Evolutionary conservation across 2,888 invertebrate species (phyloP), one percentile per base, ranked within the genome.

Genomic region (Clunio marinus): DNA sequence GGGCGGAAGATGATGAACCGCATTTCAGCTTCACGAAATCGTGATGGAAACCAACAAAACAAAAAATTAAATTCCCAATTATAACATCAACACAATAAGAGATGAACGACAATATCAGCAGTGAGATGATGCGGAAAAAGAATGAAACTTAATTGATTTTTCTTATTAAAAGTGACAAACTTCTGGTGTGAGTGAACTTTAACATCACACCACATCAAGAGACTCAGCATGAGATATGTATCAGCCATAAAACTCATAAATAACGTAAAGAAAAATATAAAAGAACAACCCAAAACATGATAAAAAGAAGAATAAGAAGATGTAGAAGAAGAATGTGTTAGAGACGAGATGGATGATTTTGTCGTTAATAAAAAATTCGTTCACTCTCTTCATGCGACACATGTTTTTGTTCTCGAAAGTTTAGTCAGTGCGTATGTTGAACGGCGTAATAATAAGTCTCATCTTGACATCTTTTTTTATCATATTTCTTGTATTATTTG

Each of bases 121-220:
- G 2, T 15, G 10, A 41, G 32, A 32, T n/a, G n/a, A n/a, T n/a
- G 10, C 10, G 41, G 41, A 10, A 41, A 41, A 41, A n/a, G n/a
- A n/a, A n/a, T 5, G 10, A 41, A 22, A 22, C 27, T 63, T 63
- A 63, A 63, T 63, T 63, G 63, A 63, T 63, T 45, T 63, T 45
- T 27, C 25, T 17, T 46, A 22, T 46, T 35, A 60, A 27, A 15
- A 37, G 32, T 60, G 60, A 63, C 20, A 63, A 63, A 63, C 22
- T 2, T 41, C 2, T 63, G 28, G 45, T 63, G 63, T 63, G 62
- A 62, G 46, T 63, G 63, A 63, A 63, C 63, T 63, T 63, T 63
- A 46, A 45, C 62, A 57, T 20, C 32, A 41, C 63, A 17, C 46
- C 28, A 17, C 22, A 63, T 17, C 25, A 35, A 45, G 15, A 46